Base-by-base conservation (phyloP, 1,140 invertebrate species). In the Radopholus similis region DNA sequence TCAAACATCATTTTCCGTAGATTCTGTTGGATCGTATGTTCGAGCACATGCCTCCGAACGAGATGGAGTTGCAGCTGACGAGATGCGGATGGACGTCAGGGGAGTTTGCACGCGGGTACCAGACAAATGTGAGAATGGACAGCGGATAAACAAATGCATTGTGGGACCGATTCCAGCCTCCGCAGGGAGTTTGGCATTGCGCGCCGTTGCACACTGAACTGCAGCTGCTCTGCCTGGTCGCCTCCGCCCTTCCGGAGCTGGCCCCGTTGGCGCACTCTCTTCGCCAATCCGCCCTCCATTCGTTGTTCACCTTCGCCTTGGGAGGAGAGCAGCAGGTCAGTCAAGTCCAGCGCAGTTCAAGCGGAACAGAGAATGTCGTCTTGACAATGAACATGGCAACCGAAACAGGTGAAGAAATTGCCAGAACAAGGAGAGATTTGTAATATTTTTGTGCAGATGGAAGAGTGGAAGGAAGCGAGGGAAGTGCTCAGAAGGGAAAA, bases 71-170 rank as follows among this genome's bases (percentile, higher is more conserved):
- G n/a, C n/a, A n/a, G n/a, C 30, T 71, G 1, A 23, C 30, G 13
- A 35, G 26, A 13, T 40, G 47, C n/a, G 62, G 62, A 6, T 71
- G 69, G 69, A 72, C 68, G n/a, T 37, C 35, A n/a, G 68, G 26
- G n/a, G 68, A 70, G 5, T 64, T 70, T 74, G n/a, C 38, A 4
- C 70, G 68, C 23, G 68, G 68, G 15, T 70, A 72, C 42, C 26
- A 34, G n/a, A 15, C 42, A 23, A 37, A 66, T 38, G 64, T 66
- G 26, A 47, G 26, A 47, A 51, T 51, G 26, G 26, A 26, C 15
- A n/a, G 4, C 13, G 13, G 3, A n/a, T 11, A 3, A 15, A 51
- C 2, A 53, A 53, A 53, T 30, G 15, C 3, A 32, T 54, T 54
- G 15, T 54, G 15, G 13, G 15, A 8, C 26, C 44, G 6, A 42